Percentiles rank a stretch among this genome's conserved stretches.
phyloP scores from a whole-genome alignment of 2,797 vertebrate species.

The Notamacropus eugenii region DNA sequence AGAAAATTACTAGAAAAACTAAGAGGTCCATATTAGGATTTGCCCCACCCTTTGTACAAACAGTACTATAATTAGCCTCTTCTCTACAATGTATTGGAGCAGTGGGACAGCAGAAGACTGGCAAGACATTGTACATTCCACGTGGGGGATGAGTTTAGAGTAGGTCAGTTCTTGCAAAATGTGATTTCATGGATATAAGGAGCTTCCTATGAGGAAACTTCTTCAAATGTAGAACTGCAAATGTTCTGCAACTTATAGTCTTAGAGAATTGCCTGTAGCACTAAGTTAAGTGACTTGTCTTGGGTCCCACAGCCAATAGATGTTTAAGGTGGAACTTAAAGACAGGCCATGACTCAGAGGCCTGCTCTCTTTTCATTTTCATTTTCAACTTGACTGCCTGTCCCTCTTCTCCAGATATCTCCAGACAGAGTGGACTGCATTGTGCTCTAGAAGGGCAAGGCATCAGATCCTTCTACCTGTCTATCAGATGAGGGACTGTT shows the following conservation, averaged over 20 bases:
- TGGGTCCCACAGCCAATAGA: not conserved
- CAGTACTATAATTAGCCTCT: not conserved
- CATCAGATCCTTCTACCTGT: not conserved
- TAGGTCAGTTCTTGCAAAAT: not conserved
- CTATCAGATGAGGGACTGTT: not conserved
- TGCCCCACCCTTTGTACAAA: not conserved
- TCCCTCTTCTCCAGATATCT: not conserved
- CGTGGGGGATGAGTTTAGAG: not conserved
- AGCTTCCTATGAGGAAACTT: not conserved
- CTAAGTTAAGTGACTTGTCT: not conserved
- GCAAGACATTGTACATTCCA: not conserved
- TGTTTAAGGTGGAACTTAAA: not conserved
- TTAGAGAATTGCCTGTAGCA: not conserved
- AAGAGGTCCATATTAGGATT: not conserved
- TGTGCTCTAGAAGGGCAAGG: not conserved
- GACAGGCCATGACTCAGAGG: not conserved
- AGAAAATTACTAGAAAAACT: not conserved
- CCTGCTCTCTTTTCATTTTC: not conserved
- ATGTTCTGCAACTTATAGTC: not conserved
- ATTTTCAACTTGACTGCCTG: not conserved
- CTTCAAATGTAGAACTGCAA: not conserved
- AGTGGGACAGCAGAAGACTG: not conserved
- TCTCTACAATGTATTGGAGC: not conserved
- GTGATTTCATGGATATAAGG: not conserved
- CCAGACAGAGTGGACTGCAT: not conserved